Conservation (phyloP, 2,888 invertebrate genomes). For the Callyntrura sp. region DNA sequence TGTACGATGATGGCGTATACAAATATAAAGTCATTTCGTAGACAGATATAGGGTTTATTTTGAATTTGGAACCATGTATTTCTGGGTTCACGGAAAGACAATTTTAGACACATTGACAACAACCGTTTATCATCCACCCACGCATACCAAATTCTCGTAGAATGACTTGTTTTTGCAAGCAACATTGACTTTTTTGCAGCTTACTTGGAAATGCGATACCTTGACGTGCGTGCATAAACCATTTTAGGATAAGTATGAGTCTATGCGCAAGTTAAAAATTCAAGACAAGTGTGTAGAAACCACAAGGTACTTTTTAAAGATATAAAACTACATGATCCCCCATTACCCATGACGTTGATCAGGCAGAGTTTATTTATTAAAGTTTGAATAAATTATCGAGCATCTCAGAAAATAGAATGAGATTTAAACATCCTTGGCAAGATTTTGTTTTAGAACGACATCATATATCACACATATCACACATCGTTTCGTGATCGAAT, state of each 20-base stretch:
- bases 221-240: not conserved
- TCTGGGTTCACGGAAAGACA: constrained; percentile 19
- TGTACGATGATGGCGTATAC: no score
- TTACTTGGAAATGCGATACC: not conserved
- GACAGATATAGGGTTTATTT: not conserved
- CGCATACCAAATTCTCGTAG: constrained; percentile 25
- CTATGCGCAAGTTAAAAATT: no score
- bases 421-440: no score
- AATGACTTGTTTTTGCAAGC: constrained; percentile 26
- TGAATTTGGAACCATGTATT: constrained; percentile 20
- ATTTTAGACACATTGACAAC: constrained; percentile 49
- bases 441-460: constrained; percentile 96
- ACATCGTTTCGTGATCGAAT: no score
- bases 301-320: no score
- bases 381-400: no score
- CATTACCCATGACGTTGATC: no score
- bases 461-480: constrained; percentile 88
- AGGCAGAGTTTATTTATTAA: no score
- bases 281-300: no score
- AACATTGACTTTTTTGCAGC: not conserved
- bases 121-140: constrained; percentile 40
- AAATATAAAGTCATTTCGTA: no score
- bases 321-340: no score
- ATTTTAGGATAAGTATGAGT: not conserved
- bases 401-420: no score